Conservation (phyloP, 2,113 vertebrate genomes). For the Neogobius melanostomus region DNA sequence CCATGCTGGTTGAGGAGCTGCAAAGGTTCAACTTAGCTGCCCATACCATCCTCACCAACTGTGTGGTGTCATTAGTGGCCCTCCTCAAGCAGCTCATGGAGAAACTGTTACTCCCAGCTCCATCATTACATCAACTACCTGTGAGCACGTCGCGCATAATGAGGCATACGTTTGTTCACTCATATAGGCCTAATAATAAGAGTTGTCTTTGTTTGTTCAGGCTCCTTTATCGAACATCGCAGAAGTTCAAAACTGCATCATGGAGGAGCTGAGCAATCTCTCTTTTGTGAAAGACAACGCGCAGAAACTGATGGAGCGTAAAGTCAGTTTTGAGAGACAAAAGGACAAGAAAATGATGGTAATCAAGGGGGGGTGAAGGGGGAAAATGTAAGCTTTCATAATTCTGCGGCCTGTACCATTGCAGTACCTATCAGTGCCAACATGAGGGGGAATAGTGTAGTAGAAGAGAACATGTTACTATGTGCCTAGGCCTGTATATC, state of each 20-base stretch:
- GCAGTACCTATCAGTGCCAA: no score
- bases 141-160: slow-evolving; percentile 68
- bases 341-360: slow-evolving; percentile 83
- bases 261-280: slow-evolving; percentile 88
- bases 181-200: not conserved
- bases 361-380: slow-evolving; percentile 45
- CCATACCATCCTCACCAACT: slow-evolving; percentile 81
- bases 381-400: no score
- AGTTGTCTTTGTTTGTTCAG: slow-evolving; percentile 62
- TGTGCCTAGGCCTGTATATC: no score
- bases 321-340: slow-evolving; percentile 90
- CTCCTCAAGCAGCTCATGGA: slow-evolving; percentile 78
- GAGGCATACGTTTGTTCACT: not conserved
- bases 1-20: slow-evolving; percentile 90
- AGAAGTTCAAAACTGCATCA: slow-evolving; percentile 87
- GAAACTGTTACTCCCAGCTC: slow-evolving; percentile 57
- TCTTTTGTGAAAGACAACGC: slow-evolving; percentile 89
- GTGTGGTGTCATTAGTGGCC: slow-evolving; percentile 77
- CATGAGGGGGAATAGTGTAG: no score
- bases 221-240: slow-evolving; percentile 81
- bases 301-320: slow-evolving; percentile 88
- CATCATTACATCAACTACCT: slow-evolving; percentile 70
- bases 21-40: slow-evolving; percentile 87
- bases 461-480: no score
- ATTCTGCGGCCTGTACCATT: no score